Base-by-base conservation (phyloP, 1,140 invertebrate genomes). In the Glossosoma conforme region DNA sequence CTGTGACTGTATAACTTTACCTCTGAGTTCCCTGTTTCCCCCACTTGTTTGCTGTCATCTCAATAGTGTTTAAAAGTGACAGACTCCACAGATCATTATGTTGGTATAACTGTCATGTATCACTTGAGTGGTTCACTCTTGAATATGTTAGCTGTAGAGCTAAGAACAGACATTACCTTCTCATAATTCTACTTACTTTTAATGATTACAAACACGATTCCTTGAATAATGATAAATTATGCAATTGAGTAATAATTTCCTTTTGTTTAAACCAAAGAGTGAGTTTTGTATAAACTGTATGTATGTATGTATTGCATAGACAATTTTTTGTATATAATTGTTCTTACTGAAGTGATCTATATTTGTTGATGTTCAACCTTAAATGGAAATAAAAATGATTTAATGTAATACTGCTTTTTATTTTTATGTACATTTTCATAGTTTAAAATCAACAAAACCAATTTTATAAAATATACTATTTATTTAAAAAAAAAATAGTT, bases 341-440 rank as follows among this genome's bases (percentile, higher is more conserved):
- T 45, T 48, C 38, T 19, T 38, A 43, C 30, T 3, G 46, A 45
- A 22, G 45, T 44, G 37, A 5, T 44, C 36, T 35, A 40, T 54
- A 46, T 37, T 48, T 52, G 48, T 46, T 54, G 33, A 37, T 53
- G 52, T 44, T 54, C 35, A 46, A 36, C 37, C 25, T 52, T 24
- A 41, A 32, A 40, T 30, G 46, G 38, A 49, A 22, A 50, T 44
- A 37, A 51, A 43, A 53, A 56, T 40, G 22, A 17, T 43, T 51
- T 38, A 51, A 44, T 41, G 48, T 13, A 17, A 21, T 8, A 21
- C 15, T n/a, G 45, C 13, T 37, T n/a, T 54, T 47, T 28, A 37
- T 43, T 46, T 22, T 33, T 8, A 19, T 15, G 20, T n/a, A n/a
- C n/a, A n/a, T n/a, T n/a, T n/a, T n/a, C n/a, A n/a, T n/a, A n/a